Base-by-base conservation (phyloP, 1,140 invertebrate genomes). In the Cherax quadricarinatus region DNA sequence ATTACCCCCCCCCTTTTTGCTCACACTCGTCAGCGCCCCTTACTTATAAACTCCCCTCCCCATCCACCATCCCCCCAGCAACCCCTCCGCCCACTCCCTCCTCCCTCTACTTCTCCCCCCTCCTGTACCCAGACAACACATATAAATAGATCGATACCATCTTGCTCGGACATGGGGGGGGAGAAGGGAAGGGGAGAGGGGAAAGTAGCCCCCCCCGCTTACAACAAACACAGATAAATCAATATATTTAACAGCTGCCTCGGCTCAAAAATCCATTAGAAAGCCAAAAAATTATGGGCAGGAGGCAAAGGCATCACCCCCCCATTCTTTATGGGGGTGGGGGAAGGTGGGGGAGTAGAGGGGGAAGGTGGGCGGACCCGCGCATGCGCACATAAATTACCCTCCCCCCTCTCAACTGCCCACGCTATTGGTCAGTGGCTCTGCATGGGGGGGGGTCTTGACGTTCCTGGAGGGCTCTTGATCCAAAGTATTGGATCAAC, bases 381-480 rank as follows among this genome's bases (percentile, higher is more conserved):
- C 86, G 86, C 86, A 88, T 80, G 86, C 75, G 86, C 86, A 10
- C 53, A 88, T 88, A 88, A 30, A 88, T 88, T 88, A 88, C 86
- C 86, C 30, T 41, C 30, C 30, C 30, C 30, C 30, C 30, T 41
- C 48, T 10, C 86, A 80, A 79, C 75, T 88, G 86, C 80, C 86
- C 73, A 80, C 86, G 73, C 51, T 80, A 88, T 88, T 88, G 86
- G 86, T 88, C 86, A 88, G 75, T 88, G 86, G 53, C 53, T 41
- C 30, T 41, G 0, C 30, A 41, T 41, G 0, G 30, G 30, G 30
- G 30, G 30, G 30, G n/a, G n/a, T n/a, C 30, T 41, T 41, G 30
- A 41, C 30, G 30, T 41, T 41, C 30, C 30, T 41, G 30, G 30
- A 41, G 30, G 30, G 30, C 30, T 41, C 2, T 41, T 41, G 30